phyloP scores from a whole-genome alignment of 2,797 vertebrate genomes.

The Amblyopsis hoosieri region DNA sequence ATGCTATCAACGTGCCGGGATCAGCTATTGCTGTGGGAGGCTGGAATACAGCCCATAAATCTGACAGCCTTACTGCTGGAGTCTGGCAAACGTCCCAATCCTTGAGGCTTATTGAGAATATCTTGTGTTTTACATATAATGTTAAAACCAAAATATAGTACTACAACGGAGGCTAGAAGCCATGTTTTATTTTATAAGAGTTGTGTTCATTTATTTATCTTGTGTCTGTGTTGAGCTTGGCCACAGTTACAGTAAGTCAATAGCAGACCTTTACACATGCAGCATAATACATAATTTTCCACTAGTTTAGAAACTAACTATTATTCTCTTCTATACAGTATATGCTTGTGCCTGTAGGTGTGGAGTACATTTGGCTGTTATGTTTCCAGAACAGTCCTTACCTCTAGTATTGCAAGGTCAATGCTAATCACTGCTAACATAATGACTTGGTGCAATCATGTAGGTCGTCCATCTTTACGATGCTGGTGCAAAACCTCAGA shows the following conservation, averaged over 20 bases:
- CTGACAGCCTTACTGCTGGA: slow-evolving; percentile 21
- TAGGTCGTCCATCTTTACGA: slow-evolving; percentile 63
- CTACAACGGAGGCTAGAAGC: not conserved
- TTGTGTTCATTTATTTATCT: slow-evolving; percentile 7
- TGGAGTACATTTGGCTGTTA: slow-evolving; percentile 24
- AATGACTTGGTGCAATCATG: slow-evolving; percentile 66
- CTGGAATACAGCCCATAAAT: slow-evolving; percentile 35
- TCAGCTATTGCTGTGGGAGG: slow-evolving; percentile 36
- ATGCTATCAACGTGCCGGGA: slow-evolving; percentile 36
- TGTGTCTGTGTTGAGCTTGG: too few relatives aligned
- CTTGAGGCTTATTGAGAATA: slow-evolving; percentile 20
- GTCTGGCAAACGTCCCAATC: slow-evolving; percentile 40
- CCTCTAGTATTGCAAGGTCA: slow-evolving; percentile 62
- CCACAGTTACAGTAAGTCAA: too few relatives aligned
- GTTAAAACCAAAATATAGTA: slow-evolving; percentile 12
- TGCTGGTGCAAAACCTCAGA: slow-evolving; percentile 53
- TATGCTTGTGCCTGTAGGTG: slow-evolving; percentile 14
- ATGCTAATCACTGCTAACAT: slow-evolving; percentile 64
- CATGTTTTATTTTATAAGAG: slow-evolving; percentile 6
- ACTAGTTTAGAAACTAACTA: too few relatives aligned
- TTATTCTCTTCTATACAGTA: too few relatives aligned
- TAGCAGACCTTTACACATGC: too few relatives aligned
- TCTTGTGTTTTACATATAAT: slow-evolving; percentile 27
- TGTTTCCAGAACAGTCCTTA: slow-evolving; percentile 45
- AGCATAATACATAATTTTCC: too few relatives aligned